Evolutionary conservation across 2,888 invertebrate genomes (phyloP), one percentile per base, ranked within the genome.

Genomic region (Ephialtes manifestator): DNA sequence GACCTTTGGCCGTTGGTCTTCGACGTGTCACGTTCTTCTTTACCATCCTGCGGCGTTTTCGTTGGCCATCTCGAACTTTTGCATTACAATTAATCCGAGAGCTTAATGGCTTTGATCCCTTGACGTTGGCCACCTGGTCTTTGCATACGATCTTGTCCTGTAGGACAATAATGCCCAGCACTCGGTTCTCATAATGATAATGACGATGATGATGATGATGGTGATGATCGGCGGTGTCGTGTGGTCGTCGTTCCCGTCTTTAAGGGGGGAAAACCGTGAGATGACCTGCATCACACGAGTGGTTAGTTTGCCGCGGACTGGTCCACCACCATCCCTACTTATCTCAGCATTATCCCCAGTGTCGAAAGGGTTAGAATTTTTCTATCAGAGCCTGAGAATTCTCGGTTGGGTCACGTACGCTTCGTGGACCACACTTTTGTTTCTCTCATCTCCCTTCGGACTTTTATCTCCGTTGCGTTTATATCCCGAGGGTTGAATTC

Each of bases 31-130:
- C 79, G 28, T 67, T 72, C 53, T 67, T 72, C 53, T 65, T 68
- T 31, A 18, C 53, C 18, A 31, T 46, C 20, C 75, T 20, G 46
- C 31, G 63, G 65, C 65, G 80, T 74, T 81, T 88, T 87, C 89
- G 89, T 89, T 90, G 89, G 90, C 91, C 89, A 90, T 90, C 90
- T 87, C 86, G 85, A 89, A 90, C 90, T 92, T 92, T 92, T 92
- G 92, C 92, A 92, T 91, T 82, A 91, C 91, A 92, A 92, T 92
- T 92, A 92, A 92, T 92, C 91, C 92, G 86, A 83, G 84, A 70
- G 87, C 88, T 91, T 92, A 92, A 92, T 92, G 90, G 92, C 87
- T 87, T 85, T 87, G 89, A 91, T 92, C 91, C 89, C 88, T 87
- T 87, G 90, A 91, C 92, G 90, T 90, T 86, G 87, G 89, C 90